These are phyloP conservation scores for Spisula solida DNA, from an alignment of 2,888 invertebrate genomes.

Conservation along the genomic window DNA sequence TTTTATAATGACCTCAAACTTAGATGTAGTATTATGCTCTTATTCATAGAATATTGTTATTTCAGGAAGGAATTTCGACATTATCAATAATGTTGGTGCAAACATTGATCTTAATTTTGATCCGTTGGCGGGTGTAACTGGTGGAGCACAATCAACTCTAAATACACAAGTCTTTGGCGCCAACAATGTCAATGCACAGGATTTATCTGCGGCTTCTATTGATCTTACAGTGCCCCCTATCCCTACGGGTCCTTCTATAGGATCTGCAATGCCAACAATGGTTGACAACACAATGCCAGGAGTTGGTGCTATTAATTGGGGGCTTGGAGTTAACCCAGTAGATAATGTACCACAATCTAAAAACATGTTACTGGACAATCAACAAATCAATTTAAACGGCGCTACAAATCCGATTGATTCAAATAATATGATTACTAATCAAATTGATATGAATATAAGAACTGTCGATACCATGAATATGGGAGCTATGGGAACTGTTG, in stretches of 20 bases:
- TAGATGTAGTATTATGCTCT: no score
- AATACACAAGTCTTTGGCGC: background rate
- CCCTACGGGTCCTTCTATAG: background rate
- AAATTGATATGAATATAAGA: no score
- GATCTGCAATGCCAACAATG: background rate
- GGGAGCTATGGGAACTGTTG: background rate
- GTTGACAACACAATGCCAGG: slow-evolving; percentile 1
- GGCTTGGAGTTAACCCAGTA: background rate
- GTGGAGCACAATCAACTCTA: background rate
- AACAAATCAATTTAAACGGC: background rate
- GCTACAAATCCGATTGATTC: background rate
- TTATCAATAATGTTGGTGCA: background rate
- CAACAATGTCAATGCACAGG: background rate
- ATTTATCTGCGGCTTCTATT: background rate
- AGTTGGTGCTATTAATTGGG: background rate
- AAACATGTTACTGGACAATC: background rate
- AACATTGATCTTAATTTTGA: slow-evolving; percentile 11
- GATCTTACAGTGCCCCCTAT: background rate
- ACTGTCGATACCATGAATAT: no score
- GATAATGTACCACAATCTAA: background rate
- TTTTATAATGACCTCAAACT: no score
- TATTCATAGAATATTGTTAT: background rate
- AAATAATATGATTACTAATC: background rate
- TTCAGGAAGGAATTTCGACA: background rate
- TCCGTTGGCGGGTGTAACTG: background rate